Percentiles rank a stretch among this genome's conserved stretches.
These are phyloP conservation scores for Rhea pennata DNA, from an alignment of 2,113 vertebrate genomes.

Conservation along the genomic window DNA sequence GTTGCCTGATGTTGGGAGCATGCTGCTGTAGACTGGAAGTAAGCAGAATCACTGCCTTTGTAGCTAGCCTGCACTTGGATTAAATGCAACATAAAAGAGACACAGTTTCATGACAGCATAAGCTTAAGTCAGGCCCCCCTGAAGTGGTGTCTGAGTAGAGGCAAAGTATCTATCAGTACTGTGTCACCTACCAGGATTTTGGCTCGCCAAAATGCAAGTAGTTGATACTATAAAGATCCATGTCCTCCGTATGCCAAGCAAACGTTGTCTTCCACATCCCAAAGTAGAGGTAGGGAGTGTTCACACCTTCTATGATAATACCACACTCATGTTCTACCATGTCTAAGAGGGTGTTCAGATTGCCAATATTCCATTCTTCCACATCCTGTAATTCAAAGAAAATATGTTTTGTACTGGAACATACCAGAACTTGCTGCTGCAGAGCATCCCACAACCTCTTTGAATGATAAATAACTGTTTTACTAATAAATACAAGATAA, in stretches of 20 bases:
- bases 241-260: conserved; percentile 99
- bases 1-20: not conserved
- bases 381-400: conserved; percentile 78
- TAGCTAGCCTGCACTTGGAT: too few species aligned
- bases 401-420: not conserved
- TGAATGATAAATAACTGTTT: not conserved
- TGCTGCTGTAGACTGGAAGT: not conserved
- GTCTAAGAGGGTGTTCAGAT: conserved; percentile 91
- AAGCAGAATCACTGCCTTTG: too few species aligned
- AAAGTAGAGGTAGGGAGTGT: conserved; percentile 98
- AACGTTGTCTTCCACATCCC: conserved; percentile 99
- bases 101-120: too few species aligned
- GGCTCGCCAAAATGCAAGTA: conserved; percentile 97
- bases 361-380: conserved; percentile 94
- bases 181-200: conserved; percentile 92
- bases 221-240: conserved; percentile 99
- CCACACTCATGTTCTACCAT: conserved; percentile 99
- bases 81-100: too few species aligned
- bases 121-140: too few species aligned
- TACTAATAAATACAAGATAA: not conserved
- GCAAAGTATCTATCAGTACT: not conserved
- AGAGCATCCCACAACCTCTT: not conserved
- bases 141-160: not conserved
- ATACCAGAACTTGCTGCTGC: not conserved
- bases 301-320: conserved; percentile 97